Evolutionary conservation across 2,797 vertebrate species (phyloP).

Genomic region (Sebastes hubbsi): DNA sequence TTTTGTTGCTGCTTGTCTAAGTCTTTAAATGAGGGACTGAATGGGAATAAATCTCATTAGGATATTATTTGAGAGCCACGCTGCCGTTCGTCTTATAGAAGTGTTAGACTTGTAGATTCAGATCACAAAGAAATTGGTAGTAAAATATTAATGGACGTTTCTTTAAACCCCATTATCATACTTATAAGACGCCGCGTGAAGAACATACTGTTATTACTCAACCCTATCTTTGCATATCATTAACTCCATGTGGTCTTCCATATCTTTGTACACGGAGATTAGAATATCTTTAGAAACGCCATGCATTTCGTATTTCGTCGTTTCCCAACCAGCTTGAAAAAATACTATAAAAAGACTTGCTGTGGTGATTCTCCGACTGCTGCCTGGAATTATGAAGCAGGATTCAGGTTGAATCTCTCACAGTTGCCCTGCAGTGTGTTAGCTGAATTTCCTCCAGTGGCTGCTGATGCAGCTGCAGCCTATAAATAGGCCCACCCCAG

Average conservation of each 20-base stretch:
- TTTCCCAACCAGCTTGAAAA: not conserved
- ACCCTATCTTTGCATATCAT: constrained; percentile 5
- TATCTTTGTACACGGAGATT: constrained; percentile 19
- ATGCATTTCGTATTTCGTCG: constrained; percentile 11
- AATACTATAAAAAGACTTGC: constrained; percentile 15
- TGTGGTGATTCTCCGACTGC: constrained; percentile 27
- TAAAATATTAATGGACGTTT: constrained; percentile 6
- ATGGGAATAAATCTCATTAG: constrained; percentile 80
- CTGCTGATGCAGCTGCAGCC: constrained; percentile 74
- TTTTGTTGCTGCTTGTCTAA: constrained; percentile 70
- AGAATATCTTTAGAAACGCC: constrained; percentile 1
- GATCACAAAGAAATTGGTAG: constrained; percentile 30
- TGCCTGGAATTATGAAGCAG: constrained; percentile 43
- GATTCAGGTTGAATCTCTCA: constrained; percentile 67
- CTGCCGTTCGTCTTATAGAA: constrained; percentile 29
- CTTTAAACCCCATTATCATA: constrained; percentile 35
- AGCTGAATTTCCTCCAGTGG: constrained; percentile 66
- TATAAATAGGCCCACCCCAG: constrained; percentile 78
- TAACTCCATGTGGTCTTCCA: constrained; percentile 6
- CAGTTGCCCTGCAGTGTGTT: constrained; percentile 59
- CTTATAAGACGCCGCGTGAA: constrained; percentile 3
- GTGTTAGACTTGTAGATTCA: constrained; percentile 22
- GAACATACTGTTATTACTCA: constrained; percentile 14
- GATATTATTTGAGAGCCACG: constrained; percentile 50
- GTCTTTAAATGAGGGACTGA: constrained; percentile 71